Evolutionary conservation across 2,113 vertebrate genomes (phyloP).

Genomic region (Engystomops pustulosus): DNA sequence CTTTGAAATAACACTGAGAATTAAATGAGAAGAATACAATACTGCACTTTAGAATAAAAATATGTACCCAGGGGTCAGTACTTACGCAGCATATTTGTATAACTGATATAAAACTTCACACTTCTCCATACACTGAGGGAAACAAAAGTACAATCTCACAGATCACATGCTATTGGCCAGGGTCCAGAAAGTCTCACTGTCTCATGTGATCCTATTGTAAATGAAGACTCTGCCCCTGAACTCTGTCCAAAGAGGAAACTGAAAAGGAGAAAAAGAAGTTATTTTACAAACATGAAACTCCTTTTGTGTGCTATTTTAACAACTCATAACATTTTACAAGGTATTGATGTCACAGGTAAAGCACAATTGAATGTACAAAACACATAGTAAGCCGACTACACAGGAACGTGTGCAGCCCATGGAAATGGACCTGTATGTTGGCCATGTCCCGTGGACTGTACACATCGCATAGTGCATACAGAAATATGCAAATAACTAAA

Average conservation of each 20-base stretch:
- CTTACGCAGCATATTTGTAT: background rate
- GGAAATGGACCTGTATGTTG: no score
- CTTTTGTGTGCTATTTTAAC: background rate
- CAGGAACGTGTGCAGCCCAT: no score
- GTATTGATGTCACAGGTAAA: no score
- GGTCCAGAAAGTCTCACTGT: background rate
- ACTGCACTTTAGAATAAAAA: no score
- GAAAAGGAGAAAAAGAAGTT: background rate
- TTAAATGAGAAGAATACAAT: no score
- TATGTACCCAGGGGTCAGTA: background rate
- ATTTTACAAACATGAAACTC: conserved; percentile 1
- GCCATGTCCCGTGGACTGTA: no score
- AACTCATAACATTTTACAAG: no score
- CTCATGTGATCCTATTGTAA: background rate
- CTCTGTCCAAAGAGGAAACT: background rate
- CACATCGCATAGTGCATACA: no score
- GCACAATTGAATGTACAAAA: no score
- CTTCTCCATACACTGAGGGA: background rate
- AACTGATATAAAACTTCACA: background rate
- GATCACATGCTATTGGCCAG: conserved; percentile 20
- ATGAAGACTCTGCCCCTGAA: background rate
- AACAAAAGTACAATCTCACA: background rate
- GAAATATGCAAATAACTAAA: no score
- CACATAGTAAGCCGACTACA: no score
- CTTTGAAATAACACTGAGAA: no score